Base-by-base conservation (phyloP, 1,140 invertebrate species). In the Scylla paramamosain region DNA sequence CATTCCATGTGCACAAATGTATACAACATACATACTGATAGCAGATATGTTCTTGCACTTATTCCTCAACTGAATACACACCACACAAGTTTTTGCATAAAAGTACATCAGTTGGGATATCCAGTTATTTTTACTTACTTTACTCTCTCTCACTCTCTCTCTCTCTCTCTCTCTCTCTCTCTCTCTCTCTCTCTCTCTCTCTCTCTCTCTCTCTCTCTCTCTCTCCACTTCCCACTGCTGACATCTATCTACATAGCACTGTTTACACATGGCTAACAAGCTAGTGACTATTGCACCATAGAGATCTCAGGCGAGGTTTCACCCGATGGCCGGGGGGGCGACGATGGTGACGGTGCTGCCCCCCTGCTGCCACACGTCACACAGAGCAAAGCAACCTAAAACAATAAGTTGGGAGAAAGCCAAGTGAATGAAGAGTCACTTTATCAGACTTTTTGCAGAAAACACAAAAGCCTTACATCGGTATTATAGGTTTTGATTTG, bases 351-450 rank as follows among this genome's bases (percentile, higher is more conserved):
- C 14, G 67, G 20, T 10, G 59, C 48, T 20, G 48, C 94, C 52
- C 48, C 90, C 94, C 48, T 95, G 94, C 46, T 92, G 82, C 94
- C 94, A 95, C 59, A 95, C 45, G 32, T 95, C 94, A 95, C 94
- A 95, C 94, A 95, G 94, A 92, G 90, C 94, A 95, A 92, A 95
- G 52, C 94, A 95, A 95, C 94, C 94, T 95, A 95, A 92, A 94
- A 94, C 16, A 39, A 45, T 14, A 90, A 67, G 59, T 67, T 31
- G 28, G 29, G 59, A 28, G 20, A 14, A n/a, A 25, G 52, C 39
- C 48, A n/a, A 31, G 29, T 91, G 14, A 28, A 77, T 92, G 91
- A 29, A 32, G 32, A 88, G 20, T 29, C n/a, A 39, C 14, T 31
- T 88, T 25, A n/a, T 7, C 0, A 25, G 25, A 2, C 2, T 77